Evolutionary conservation across 2,113 vertebrate species (phyloP), one percentile per base, ranked within the genome.

Genomic region (Spilogale gracilis): DNA sequence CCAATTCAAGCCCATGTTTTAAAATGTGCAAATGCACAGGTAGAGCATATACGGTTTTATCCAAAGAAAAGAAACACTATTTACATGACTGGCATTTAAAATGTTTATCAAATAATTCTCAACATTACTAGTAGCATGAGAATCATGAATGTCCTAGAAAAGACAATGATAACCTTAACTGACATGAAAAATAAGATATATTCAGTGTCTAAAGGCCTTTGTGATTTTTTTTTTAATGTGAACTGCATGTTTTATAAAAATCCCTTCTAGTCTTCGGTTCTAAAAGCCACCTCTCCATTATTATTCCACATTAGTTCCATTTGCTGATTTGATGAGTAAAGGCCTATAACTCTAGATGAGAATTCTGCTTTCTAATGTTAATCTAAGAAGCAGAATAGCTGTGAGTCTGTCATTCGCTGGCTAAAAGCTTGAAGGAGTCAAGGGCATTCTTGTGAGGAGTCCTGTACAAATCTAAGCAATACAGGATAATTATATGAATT

Each of bases 251-350:
- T 97, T 97, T 97, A 94, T 96, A 98, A 98, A 96, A 98, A 97
- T 61, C 52, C 50, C 82, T 98, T 97, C 96, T 43, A 94, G 92
- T 96, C 85, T 91, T 98, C 86, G 94, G 67, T 69, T 97, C 94
- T 98, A 96, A 97, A 98, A 98, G 90, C 74, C 96, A 98, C 95
- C 76, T 97, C 73, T 95, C 92, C 52, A 96, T 99, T 98, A 98
- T 98, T 98, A 99, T 98, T 98, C 98, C 45, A 98, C 96, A 96
- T 98, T 97, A 98, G 98, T 96, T 97, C 95, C 96, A 97, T 98
- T 99, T 98, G 98, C 97, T 97, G 97, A 98, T 98, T 97, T 97
- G 96, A 97, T 98, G 97, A 98, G 97, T 98, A 82, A 98, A 98
- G 95, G 97, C 96, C 97, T 95, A 90, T 98, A 98, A 38, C 38